These are phyloP conservation scores for Oopsacas minuta DNA, from an alignment of 37 sponge, comb jelly and placozoan species.

Conservation along the genomic window DNA sequence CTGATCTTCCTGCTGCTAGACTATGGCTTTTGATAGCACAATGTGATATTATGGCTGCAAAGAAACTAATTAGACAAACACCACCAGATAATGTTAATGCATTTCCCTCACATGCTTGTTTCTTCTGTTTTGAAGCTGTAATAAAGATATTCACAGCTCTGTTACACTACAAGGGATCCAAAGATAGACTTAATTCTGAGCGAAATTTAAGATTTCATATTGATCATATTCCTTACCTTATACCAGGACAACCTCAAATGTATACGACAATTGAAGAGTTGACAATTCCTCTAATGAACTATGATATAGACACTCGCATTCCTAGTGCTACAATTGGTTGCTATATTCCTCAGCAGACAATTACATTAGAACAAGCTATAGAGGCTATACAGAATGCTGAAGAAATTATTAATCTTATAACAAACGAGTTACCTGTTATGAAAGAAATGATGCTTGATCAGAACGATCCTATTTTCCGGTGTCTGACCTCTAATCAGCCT, in stretches of 20 bases:
- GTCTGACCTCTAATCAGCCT: neutral
- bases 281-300: neutral
- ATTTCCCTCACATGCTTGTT: neutral
- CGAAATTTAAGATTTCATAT: neutral
- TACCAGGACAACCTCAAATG: neutral
- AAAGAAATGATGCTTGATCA: neutral
- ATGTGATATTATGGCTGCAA: neutral
- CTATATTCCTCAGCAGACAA: conserved; percentile 9
- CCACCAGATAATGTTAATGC: neutral
- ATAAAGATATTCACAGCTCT: neutral
- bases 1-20: neutral
- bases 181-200: neutral
- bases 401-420: neutral
- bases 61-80: neutral
- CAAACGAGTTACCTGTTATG: neutral
- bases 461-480: neutral
- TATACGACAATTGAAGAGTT: neutral
- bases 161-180: neutral
- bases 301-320: neutral
- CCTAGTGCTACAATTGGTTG: neutral
- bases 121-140: neutral
- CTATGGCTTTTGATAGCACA: neutral
- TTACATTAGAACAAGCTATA: neutral
- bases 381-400: neutral
- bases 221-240: neutral